Evolutionary conservation across 2,888 invertebrate species (phyloP).

Genomic region (Sesia apiformis): DNA sequence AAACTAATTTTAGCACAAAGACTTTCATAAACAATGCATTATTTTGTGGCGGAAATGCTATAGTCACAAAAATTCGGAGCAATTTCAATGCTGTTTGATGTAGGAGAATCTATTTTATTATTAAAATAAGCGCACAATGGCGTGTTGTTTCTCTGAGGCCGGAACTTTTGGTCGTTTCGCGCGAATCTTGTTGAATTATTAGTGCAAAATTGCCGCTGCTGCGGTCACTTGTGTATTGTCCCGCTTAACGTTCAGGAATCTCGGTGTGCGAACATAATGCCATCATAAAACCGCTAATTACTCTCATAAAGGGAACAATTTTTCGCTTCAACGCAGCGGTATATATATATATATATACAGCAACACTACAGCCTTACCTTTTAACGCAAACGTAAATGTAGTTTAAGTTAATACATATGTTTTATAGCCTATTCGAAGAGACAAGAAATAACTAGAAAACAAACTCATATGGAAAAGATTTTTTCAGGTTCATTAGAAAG

Average conservation of each 20-base stretch:
- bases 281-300: conserved; percentile 52
- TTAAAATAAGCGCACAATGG: conserved; percentile 30
- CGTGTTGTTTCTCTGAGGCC: conserved; percentile 21
- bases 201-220: conserved; percentile 46
- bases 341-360: no score
- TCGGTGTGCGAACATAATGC: conserved; percentile 32
- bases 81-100: conserved; percentile 12
- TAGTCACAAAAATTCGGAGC: conserved; percentile 2
- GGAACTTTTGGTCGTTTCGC: conserved; percentile 48
- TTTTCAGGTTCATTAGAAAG: no score
- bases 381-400: no score
- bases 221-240: conserved; percentile 41
- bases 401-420: no score
- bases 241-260: conserved; percentile 21
- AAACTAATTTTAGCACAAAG: conserved; percentile 15
- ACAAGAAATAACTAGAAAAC: no score
- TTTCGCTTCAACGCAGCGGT: conserved; percentile 15
- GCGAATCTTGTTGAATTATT: conserved; percentile 63
- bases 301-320: conserved; percentile 32
- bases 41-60: not conserved
- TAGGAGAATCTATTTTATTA: conserved; percentile 29
- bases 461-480: no score
- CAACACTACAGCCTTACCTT: no score
- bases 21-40: conserved; percentile 10
- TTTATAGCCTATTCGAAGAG: no score